Conservation (phyloP, 2,113 vertebrate species). For the Microcebus jonahi region DNA sequence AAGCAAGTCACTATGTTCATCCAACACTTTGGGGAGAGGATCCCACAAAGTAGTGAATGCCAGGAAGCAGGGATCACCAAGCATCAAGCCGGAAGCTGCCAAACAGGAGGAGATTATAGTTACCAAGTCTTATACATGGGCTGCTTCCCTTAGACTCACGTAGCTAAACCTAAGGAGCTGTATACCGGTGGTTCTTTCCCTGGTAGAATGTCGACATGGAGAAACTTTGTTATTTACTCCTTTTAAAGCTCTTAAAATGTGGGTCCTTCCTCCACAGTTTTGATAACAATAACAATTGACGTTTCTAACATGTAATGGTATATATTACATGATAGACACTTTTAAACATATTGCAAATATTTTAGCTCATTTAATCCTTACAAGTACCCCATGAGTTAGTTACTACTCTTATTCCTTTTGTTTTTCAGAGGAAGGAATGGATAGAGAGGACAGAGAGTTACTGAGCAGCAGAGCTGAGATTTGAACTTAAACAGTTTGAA, state of each 20-base stretch:
- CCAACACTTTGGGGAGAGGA: background rate
- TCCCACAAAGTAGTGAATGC: background rate
- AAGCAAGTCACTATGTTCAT: background rate
- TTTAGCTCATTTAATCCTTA: background rate
- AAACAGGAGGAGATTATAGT: background rate
- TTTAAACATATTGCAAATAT: background rate
- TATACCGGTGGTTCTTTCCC: background rate
- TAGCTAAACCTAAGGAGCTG: background rate
- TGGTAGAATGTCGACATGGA: background rate
- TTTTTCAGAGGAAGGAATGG: background rate
- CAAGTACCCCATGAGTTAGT: background rate
- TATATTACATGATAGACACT: background rate
- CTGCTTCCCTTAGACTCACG: background rate
- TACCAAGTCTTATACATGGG: background rate
- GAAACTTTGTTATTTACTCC: background rate
- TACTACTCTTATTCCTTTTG: background rate
- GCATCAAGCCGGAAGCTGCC: background rate
- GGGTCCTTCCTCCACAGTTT: background rate
- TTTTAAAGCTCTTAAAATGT: background rate
- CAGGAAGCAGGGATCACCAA: background rate
- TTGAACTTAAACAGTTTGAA: background rate
- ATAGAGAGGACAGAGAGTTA: background rate
- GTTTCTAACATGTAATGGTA: background rate
- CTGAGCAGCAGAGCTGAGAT: background rate
- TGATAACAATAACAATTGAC: background rate